phyloP scores from a whole-genome alignment of 2,113 vertebrate genomes.

The Vulpes vulpes region DNA sequence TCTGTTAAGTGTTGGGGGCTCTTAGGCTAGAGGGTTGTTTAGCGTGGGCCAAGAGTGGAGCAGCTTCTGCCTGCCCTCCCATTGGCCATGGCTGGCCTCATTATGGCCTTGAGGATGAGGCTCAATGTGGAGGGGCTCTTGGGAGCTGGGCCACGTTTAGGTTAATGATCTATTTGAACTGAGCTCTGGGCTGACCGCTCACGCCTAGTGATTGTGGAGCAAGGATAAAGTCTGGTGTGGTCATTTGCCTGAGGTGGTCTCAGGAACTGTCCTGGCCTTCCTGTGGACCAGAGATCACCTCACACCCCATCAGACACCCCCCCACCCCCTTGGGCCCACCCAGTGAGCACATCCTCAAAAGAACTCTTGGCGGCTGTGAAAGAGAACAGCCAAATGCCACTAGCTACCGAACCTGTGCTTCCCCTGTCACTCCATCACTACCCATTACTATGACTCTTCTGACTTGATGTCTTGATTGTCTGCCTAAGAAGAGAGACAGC shows the following conservation, averaged over 20 bases:
- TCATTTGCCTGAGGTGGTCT: neutral
- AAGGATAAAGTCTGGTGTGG: neutral
- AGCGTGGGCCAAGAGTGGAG: neutral
- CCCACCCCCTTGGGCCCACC: accelerated
- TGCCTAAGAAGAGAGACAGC: neutral
- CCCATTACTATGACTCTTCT: neutral
- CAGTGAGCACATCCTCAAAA: neutral
- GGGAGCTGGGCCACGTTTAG: neutral
- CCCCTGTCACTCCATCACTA: neutral
- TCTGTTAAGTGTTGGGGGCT: neutral
- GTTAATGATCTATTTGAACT: neutral
- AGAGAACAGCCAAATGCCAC: neutral
- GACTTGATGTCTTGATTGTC: neutral
- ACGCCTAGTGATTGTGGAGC: neutral
- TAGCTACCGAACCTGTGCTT: neutral
- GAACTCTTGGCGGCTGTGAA: neutral
- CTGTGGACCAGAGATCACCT: neutral
- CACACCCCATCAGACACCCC: neutral
- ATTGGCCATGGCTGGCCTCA: neutral
- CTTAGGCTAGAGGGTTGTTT: neutral
- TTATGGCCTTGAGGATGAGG: neutral
- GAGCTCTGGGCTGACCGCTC: neutral
- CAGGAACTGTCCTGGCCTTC: neutral
- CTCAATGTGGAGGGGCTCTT: neutral
- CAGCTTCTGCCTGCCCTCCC: neutral